A percentile compares a stretch with the other conserved stretches of the same genome.
Evolutionary conservation across 2,888 invertebrate genomes (phyloP).

Genomic region (Hymenopus coronatus): DNA sequence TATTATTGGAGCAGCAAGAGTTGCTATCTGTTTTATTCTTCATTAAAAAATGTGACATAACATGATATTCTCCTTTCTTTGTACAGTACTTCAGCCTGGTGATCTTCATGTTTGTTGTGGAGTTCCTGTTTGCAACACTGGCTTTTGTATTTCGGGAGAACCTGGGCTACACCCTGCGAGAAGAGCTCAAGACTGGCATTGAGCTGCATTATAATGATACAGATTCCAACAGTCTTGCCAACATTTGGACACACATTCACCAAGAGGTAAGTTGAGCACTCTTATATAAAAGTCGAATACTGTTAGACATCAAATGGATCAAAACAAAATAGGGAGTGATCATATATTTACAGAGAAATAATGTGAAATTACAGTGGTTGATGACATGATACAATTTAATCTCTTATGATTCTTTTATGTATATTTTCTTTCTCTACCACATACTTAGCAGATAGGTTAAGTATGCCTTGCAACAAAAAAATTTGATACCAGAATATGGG

Average conservation of each 20-base stretch:
- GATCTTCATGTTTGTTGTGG: conserved; percentile 70
- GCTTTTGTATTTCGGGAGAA: conserved; percentile 74
- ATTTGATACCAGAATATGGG: too few relatives aligned
- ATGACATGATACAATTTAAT: too few relatives aligned
- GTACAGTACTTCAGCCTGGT: conserved; percentile 77
- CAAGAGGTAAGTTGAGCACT: conserved; percentile 49
- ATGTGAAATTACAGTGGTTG: too few relatives aligned
- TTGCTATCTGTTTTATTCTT: too few relatives aligned
- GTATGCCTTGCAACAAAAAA: too few relatives aligned
- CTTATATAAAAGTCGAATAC: background rate
- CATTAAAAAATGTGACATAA: too few relatives aligned
- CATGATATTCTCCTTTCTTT: background rate
- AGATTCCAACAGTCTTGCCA: conserved; percentile 58
- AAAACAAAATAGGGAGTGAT: too few relatives aligned
- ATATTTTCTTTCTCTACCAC: too few relatives aligned
- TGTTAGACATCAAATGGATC: background rate
- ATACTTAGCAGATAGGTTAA: too few relatives aligned
- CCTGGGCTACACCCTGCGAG: conserved; percentile 61
- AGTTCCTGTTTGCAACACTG: conserved; percentile 71
- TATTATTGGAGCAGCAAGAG: too few relatives aligned
- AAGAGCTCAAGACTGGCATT: conserved; percentile 65
- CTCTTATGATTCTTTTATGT: too few relatives aligned
- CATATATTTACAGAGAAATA: too few relatives aligned
- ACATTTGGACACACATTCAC: conserved; percentile 76
- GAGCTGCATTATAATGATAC: conserved; percentile 58